Conservation (phyloP, 2,888 invertebrate species). For the Chouioia cunea region DNA sequence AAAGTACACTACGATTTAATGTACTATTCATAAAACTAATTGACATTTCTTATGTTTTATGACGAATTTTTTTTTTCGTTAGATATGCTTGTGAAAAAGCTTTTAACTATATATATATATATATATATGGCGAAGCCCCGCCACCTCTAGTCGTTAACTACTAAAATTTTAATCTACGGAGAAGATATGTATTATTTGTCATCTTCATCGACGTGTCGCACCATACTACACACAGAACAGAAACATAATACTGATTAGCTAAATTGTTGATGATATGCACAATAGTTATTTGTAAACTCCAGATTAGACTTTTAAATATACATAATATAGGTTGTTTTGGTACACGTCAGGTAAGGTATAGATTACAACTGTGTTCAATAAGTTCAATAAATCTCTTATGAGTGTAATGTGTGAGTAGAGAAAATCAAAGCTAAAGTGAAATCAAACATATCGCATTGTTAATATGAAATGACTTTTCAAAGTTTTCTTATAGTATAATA, state of each 20-base stretch:
- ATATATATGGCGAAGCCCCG: conserved; percentile 43
- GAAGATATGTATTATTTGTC: conserved; percentile 18
- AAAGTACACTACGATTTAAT: no score
- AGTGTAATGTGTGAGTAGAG: conserved; percentile 30
- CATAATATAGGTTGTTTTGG: no score
- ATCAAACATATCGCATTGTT: conserved; percentile 20
- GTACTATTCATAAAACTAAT: no score
- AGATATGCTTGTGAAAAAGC: conserved; percentile 17
- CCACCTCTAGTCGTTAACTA: conserved; percentile 36
- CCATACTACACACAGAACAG: neutral
- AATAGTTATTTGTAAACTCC: no score
- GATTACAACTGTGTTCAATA: no score
- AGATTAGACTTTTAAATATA: no score
- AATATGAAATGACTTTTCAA: neutral
- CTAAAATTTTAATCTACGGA: conserved; percentile 25
- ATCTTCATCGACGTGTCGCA: conserved; percentile 5
- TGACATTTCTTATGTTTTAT: no score
- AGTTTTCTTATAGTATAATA: no score
- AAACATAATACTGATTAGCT: neutral
- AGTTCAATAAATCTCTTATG: no score
- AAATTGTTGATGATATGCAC: no score
- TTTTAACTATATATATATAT: conserved; percentile 29
- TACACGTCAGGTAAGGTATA: no score
- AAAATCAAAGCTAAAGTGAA: conserved; percentile 35
- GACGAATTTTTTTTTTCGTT: no score